These are phyloP conservation scores for Nephrotoma guestfalica DNA, from an alignment of 2,888 invertebrate species.

Conservation along the genomic window DNA sequence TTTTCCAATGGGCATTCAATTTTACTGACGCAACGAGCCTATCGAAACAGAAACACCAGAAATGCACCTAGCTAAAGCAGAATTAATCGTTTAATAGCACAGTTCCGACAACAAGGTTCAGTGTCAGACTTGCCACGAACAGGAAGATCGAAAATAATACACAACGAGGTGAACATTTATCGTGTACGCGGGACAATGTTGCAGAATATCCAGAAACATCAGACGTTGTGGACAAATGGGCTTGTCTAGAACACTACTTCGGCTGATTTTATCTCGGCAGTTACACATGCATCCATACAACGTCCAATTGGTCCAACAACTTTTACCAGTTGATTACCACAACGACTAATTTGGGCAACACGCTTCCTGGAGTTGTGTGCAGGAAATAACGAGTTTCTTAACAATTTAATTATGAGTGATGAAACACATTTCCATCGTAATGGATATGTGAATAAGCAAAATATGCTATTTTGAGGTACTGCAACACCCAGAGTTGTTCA, in stretches of 20 bases:
- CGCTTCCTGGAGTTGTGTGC: too few species aligned
- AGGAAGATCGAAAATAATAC: conserved; percentile 6
- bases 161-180: conserved; percentile 8
- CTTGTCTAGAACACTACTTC: conserved; percentile 27
- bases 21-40: too few species aligned
- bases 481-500: not conserved
- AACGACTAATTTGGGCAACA: too few species aligned
- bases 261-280: not conserved
- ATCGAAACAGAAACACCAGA: not conserved
- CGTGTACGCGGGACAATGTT: conserved; percentile 8
- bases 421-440: too few species aligned
- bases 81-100: not conserved
- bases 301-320: too few species aligned
- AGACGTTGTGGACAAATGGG: conserved; percentile 4
- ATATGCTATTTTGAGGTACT: not conserved
- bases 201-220: conserved; percentile 8
- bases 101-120: not conserved
- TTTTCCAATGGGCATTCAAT: too few species aligned
- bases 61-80: not conserved
- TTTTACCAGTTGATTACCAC: too few species aligned
- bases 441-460: not conserved
- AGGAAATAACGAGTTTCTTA: not conserved
- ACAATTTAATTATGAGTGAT: not conserved
- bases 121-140: not conserved
- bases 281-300: too few species aligned